Percentiles rank a stretch among this genome's conserved stretches.
These are phyloP conservation scores for Pristiophorus japonicus DNA, from an alignment of 2,113 vertebrate species.

Conservation along the genomic window DNA sequence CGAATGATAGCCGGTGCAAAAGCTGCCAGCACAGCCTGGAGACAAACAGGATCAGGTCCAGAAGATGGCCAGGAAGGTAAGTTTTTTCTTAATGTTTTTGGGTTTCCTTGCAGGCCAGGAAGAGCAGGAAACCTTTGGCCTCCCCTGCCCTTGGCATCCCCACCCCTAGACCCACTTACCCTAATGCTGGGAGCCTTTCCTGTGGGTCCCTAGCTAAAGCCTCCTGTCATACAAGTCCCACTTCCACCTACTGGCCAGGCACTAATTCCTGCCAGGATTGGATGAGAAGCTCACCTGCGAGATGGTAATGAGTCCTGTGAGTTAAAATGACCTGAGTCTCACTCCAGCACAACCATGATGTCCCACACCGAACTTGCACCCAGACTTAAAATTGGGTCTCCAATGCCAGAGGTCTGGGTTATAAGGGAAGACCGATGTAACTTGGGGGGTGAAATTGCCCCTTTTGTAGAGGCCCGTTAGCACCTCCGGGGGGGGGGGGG, in stretches of 20 bases:
- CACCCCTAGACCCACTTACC: not conserved
- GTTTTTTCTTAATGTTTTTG: not conserved
- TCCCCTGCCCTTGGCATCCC: not conserved
- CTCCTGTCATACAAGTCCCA: not conserved
- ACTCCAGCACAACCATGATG: not conserved
- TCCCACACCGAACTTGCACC: not conserved
- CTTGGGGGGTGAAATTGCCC: too few relatives aligned
- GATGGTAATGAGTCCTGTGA: not conserved
- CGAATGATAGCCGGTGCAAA: not conserved
- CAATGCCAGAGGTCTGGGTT: not conserved
- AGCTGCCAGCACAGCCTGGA: not conserved
- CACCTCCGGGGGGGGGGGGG: too few relatives aligned
- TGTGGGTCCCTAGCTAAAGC: too few relatives aligned
- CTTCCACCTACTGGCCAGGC: not conserved
- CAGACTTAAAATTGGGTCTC: not conserved
- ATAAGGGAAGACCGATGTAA: not conserved
- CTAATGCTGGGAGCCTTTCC: not conserved
- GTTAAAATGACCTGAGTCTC: not conserved
- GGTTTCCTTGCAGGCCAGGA: not conserved
- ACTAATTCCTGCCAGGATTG: not conserved
- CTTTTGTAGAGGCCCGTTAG: too few relatives aligned
- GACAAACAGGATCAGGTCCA: not conserved
- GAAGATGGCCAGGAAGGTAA: not conserved
- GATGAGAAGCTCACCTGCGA: not conserved
- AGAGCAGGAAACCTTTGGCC: not conserved